Conservation (phyloP, 2,797 vertebrate genomes). For the Sebastes taczanowskii region DNA sequence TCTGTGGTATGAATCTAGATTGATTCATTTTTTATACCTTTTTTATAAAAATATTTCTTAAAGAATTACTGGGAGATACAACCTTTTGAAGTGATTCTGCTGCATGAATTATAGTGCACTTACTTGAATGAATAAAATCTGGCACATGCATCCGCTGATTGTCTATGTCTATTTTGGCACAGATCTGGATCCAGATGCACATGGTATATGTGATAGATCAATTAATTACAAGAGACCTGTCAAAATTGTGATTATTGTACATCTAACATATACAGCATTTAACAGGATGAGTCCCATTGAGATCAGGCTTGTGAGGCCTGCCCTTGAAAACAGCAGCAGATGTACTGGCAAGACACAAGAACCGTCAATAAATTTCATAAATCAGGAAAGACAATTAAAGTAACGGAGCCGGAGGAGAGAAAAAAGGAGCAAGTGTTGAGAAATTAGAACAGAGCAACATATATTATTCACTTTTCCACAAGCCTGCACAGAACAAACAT, state of each 20-base stretch:
- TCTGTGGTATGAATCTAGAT: neutral
- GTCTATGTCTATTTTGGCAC: neutral
- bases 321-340: constrained; percentile 25
- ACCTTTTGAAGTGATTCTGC: neutral
- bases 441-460: constrained; percentile 55
- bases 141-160: neutral
- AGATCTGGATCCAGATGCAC: neutral
- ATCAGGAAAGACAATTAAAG: constrained; percentile 31
- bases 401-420: neutral
- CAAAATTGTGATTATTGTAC: neutral
- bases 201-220: neutral
- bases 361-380: constrained; percentile 12
- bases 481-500: constrained; percentile 38
- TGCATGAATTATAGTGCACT: neutral
- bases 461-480: constrained; percentile 56
- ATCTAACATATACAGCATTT: constrained; percentile 23
- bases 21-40: neutral
- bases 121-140: neutral
- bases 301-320: neutral
- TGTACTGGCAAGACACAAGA: constrained; percentile 1
- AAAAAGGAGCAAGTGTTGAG: constrained; percentile 1
- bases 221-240: neutral
- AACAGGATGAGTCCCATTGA: constrained; percentile 5
- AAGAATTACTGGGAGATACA: neutral
- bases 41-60: neutral